Conservation (phyloP, 2,888 invertebrate genomes). For the Cyclophora albipunctata region DNA sequence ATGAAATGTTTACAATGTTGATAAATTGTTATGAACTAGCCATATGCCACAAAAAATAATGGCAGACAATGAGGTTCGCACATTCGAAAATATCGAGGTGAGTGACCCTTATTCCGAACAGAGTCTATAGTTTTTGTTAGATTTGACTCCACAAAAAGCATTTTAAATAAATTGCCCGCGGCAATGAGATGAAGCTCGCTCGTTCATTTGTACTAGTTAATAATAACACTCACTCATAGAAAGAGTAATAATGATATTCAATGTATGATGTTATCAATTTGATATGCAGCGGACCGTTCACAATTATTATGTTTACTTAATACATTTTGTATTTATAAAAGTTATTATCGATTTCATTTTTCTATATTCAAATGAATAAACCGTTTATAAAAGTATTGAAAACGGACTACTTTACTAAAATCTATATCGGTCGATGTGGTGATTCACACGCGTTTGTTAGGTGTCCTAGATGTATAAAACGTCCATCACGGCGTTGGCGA, state of each 20-base stretch:
- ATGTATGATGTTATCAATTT: not conserved
- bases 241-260: not conserved
- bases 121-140: conserved; percentile 61
- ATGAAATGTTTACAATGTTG: conserved; percentile 33
- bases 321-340: not conserved
- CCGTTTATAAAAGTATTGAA: no score
- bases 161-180: conserved; percentile 47
- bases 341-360: no score
- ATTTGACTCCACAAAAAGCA: conserved; percentile 51
- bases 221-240: conserved; percentile 6
- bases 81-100: conserved; percentile 65
- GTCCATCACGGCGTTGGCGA: conserved; percentile 35
- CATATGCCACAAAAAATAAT: conserved; percentile 63
- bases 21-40: conserved; percentile 49
- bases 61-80: conserved; percentile 67
- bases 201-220: conserved; percentile 27
- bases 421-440: no score
- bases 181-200: conserved; percentile 41
- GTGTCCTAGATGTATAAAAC: conserved; percentile 28
- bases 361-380: no score
- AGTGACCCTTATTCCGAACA: conserved; percentile 52
- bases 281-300: not conserved
- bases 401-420: no score
- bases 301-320: not conserved
- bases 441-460: no score